phyloP scores from a whole-genome alignment of 2,797 vertebrate genomes.

The Myotis myotis region DNA sequence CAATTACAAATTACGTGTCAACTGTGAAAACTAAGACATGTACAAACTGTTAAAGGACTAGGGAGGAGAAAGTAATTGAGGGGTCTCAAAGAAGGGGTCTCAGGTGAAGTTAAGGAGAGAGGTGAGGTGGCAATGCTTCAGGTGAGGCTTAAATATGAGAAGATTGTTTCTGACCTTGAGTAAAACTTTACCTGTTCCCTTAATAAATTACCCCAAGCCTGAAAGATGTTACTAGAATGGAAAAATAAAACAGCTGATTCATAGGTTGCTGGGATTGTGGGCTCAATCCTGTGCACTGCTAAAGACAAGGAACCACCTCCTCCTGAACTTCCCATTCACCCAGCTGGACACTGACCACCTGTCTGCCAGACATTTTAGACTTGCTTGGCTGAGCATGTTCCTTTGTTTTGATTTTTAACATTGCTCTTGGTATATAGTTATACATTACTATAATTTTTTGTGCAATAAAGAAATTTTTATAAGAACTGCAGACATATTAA shows the following conservation, averaged over 20 bases:
- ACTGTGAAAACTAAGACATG: not conserved
- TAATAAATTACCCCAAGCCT: not conserved
- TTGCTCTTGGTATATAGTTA: not conserved
- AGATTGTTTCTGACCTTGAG: not conserved
- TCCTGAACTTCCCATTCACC: not conserved
- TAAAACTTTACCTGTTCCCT: not conserved
- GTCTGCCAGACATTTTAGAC: not conserved
- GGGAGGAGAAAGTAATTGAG: not conserved
- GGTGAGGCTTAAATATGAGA: not conserved
- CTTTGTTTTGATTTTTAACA: not conserved
- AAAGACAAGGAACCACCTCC: not conserved
- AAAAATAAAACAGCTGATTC: not conserved
- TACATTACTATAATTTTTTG: not conserved
- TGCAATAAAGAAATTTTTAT: not conserved
- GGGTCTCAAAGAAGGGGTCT: not conserved
- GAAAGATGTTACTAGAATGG: not conserved
- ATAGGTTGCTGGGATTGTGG: not conserved
- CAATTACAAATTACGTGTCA: not conserved
- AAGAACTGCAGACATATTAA: not conserved
- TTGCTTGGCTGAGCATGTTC: not conserved
- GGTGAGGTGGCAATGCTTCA: not conserved
- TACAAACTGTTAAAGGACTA: not conserved
- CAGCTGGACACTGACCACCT: not conserved
- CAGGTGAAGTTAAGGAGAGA: not conserved
- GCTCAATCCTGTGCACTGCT: not conserved